Percentiles rank a stretch among this genome's conserved stretches.
phyloP scores from a whole-genome alignment of 2,888 invertebrate species.

The Scaptomyza tumidula region DNA sequence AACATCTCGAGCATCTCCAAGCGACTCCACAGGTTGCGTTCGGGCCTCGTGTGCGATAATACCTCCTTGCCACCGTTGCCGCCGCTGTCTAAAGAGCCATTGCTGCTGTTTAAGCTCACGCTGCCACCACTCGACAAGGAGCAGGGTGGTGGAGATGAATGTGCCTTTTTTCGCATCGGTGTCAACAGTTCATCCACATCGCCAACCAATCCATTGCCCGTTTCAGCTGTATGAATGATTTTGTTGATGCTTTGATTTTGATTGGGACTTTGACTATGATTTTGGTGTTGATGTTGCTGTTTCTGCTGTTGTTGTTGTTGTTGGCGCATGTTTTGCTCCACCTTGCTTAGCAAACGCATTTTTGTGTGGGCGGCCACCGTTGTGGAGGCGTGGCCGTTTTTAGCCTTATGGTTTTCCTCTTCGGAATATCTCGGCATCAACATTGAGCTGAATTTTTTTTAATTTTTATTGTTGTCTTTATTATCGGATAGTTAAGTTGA shows the following conservation, averaged over 20 bases:
- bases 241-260: conserved; percentile 61
- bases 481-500: conserved; percentile 25
- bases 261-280: conserved; percentile 13
- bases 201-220: conserved; percentile 66
- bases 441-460: conserved; percentile 57
- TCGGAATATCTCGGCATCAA: conserved; percentile 71
- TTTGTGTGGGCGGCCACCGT: conserved; percentile 73
- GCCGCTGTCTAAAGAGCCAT: conserved; percentile 14
- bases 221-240: conserved; percentile 68
- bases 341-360: conserved; percentile 72
- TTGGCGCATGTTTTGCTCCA: conserved; percentile 76
- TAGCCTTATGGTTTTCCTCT: conserved; percentile 48
- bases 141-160: conserved; percentile 30
- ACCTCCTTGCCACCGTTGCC: conserved; percentile 37
- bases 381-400: conserved; percentile 45
- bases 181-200: conserved; percentile 79
- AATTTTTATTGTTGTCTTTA: background rate
- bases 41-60: conserved; percentile 65
- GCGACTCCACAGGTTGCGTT: conserved; percentile 83
- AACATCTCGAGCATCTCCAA: conserved; percentile 83
- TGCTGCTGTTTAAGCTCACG: conserved; percentile 8
- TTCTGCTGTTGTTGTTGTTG: conserved; percentile 48
- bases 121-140: conserved; percentile 12
- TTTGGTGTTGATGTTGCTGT: conserved; percentile 13
- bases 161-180: conserved; percentile 64